phyloP scores from a whole-genome alignment of 2,797 vertebrate genomes.

The Sebastes reedi region DNA sequence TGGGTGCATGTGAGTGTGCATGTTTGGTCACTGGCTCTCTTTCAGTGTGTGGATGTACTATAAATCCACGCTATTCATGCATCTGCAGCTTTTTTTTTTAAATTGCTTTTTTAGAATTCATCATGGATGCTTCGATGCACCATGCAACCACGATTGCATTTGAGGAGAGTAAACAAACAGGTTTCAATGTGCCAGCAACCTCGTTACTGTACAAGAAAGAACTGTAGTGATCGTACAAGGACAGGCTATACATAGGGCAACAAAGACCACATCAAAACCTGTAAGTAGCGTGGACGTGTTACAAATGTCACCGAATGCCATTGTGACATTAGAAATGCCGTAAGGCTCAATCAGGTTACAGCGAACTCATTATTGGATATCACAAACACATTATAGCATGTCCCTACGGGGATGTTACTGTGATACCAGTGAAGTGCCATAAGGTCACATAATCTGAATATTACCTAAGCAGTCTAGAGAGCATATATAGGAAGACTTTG shows the following conservation, averaged over 20 bases:
- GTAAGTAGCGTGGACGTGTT: conserved; percentile 11
- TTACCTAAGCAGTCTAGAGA: not conserved
- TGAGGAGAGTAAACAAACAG: not conserved
- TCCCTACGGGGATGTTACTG: not conserved
- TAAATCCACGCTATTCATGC: conserved; percentile 3
- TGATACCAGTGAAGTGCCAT: conserved; percentile 1
- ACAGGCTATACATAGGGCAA: not conserved
- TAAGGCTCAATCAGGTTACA: conserved; percentile 21
- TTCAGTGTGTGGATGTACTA: not conserved
- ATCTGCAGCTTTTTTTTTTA: not conserved
- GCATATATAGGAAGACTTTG: not conserved
- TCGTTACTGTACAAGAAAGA: not conserved
- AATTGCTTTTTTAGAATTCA: not conserved
- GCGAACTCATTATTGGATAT: conserved; percentile 44
- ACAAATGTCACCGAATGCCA: conserved; percentile 60
- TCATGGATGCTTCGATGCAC: not conserved
- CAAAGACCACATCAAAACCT: conserved; percentile 22
- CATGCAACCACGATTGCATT: not conserved
- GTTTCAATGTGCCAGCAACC: not conserved
- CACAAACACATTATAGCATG: conserved; percentile 24
- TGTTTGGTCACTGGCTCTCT: not conserved
- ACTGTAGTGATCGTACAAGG: not conserved
- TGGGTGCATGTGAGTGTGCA: not conserved
- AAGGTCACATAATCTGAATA: conserved; percentile 22
- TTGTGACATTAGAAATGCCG: conserved; percentile 54